A percentile compares a stretch with the other conserved stretches of the same genome.
phyloP scores from a whole-genome alignment of 1,140 invertebrate species.

The Drosophila malerkotliana region DNA sequence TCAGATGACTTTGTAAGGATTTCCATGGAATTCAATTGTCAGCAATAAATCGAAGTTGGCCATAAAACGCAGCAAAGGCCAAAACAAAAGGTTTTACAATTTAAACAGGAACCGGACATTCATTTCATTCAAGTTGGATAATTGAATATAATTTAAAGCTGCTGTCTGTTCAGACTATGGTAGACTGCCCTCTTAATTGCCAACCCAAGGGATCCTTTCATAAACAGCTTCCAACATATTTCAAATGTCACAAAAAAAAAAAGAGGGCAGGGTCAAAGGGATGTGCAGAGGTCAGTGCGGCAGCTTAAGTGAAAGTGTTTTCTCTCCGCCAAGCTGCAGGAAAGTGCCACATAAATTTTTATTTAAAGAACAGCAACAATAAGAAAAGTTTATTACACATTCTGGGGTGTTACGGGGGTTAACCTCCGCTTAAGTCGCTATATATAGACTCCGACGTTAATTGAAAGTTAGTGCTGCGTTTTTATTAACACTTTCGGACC shows the following conservation, averaged over 20 bases:
- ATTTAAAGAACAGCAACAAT: constrained; percentile 71
- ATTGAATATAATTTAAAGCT: constrained; percentile 12
- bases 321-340: constrained; percentile 12
- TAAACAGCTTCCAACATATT: constrained; percentile 67
- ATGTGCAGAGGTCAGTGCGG: constrained; percentile 5
- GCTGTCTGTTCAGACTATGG: constrained; percentile 10
- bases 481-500: constrained; percentile 69
- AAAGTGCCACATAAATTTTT: constrained; percentile 71
- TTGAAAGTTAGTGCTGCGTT: constrained; percentile 77
- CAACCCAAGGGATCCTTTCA: constrained; percentile 45
- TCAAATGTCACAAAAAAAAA: constrained; percentile 59
- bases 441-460: constrained; percentile 39
- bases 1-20: constrained; percentile 7
- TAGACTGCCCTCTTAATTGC: constrained; percentile 53
- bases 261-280: constrained; percentile 3
- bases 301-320: constrained; percentile 68
- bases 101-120: neutral
- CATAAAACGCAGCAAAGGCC: constrained; percentile 53
- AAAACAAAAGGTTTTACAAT: neutral
- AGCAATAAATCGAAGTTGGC: constrained; percentile 60
- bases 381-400: constrained; percentile 63
- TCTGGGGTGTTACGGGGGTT: constrained; percentile 28
- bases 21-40: constrained; percentile 60
- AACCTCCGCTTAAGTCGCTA: constrained; percentile 39
- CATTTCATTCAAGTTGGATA: neutral